These are phyloP conservation scores for Odontamblyopus lacepedii DNA, from an alignment of 2,797 vertebrate genomes.

Conservation along the genomic window DNA sequence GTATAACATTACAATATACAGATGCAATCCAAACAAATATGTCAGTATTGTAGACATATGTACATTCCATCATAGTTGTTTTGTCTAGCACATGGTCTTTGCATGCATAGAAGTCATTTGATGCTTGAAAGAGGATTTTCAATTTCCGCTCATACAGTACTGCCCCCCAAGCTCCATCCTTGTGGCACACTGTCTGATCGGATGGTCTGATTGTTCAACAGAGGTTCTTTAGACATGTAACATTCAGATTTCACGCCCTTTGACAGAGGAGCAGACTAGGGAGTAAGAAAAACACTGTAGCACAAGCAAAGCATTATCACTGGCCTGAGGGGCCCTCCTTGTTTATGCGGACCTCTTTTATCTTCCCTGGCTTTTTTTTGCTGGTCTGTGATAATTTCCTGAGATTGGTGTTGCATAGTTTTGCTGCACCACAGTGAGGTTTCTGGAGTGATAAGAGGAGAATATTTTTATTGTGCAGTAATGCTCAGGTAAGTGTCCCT, in stretches of 20 bases:
- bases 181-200: slow-evolving; percentile 29
- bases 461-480: slow-evolving; percentile 60
- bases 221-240: slow-evolving; percentile 44
- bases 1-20: background rate
- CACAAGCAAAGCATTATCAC: slow-evolving; percentile 40
- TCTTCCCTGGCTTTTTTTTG: slow-evolving; percentile 48
- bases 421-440: slow-evolving; percentile 58
- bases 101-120: slow-evolving; percentile 24
- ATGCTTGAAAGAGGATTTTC: slow-evolving; percentile 37
- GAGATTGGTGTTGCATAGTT: slow-evolving; percentile 48
- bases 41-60: background rate
- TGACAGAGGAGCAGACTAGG: slow-evolving; percentile 37
- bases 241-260: slow-evolving; percentile 46
- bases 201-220: slow-evolving; percentile 8
- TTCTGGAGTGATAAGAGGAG: slow-evolving; percentile 59
- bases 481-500: slow-evolving; percentile 51
- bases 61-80: background rate
- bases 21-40: background rate
- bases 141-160: slow-evolving; percentile 41
- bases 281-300: slow-evolving; percentile 49
- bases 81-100: background rate
- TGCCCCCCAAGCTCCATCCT: slow-evolving; percentile 14
- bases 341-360: slow-evolving; percentile 57
- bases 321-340: slow-evolving; percentile 31
- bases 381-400: slow-evolving; percentile 49